Evolutionary conservation across 2,797 vertebrate genomes (phyloP).

Genomic region (Chloroceryle inda): DNA sequence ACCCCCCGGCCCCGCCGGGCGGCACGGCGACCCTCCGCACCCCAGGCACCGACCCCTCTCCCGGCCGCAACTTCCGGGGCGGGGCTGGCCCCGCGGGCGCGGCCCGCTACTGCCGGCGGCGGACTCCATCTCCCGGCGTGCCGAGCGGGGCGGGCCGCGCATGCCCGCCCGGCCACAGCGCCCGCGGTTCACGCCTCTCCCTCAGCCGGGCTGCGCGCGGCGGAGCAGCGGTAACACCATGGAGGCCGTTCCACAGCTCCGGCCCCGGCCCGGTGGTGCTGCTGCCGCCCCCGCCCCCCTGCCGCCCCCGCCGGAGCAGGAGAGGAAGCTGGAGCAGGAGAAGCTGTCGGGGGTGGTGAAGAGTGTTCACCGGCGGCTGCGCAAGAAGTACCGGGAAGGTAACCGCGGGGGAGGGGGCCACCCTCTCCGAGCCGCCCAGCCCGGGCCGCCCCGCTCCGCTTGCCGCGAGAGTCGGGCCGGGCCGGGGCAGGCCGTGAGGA

Average conservation of each 20-base stretch:
- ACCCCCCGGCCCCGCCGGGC: no score
- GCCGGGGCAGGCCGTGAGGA: no score
- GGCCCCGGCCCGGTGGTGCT: constrained; percentile 54
- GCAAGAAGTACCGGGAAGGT: constrained; percentile 98
- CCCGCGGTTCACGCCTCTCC: not conserved
- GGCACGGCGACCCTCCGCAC: no score
- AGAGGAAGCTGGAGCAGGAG: constrained; percentile 89
- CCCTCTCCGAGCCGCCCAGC: not conserved
- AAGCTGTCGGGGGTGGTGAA: constrained; percentile 95
- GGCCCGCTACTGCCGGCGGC: no score
- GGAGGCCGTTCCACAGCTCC: constrained; percentile 80
- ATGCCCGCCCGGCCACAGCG: not conserved
- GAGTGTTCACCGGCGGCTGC: constrained; percentile 94
- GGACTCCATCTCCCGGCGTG: constrained; percentile 14
- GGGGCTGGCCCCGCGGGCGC: no score
- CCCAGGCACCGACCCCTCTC: no score
- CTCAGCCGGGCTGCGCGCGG: not conserved
- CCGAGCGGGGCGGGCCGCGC: not conserved
- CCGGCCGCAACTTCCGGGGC: no score
- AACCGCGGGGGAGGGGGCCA: constrained; percentile 27
- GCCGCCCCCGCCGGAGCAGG: constrained; percentile 50
- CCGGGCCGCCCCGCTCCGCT: not conserved
- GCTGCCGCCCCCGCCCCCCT: constrained; percentile 45
- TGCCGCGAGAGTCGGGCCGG: not conserved
- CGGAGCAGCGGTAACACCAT: constrained; percentile 74